Conservation (phyloP, 2,888 invertebrate genomes). For the Epirrhoe alternata region DNA sequence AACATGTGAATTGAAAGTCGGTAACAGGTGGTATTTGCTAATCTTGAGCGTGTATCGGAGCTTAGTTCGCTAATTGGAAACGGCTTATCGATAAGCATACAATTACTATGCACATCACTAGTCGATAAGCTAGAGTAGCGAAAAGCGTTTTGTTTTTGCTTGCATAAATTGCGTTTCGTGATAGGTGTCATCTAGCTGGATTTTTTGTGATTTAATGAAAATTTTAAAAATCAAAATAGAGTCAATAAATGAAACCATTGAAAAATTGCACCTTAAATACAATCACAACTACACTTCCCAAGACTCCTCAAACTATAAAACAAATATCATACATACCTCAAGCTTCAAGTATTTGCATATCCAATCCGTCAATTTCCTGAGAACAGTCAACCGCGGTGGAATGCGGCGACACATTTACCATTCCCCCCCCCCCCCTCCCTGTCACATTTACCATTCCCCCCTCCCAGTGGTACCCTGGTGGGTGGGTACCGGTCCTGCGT, state of each 20-base stretch:
- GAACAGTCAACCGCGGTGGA: conserved; percentile 71
- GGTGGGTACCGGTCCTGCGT: conserved; percentile 73
- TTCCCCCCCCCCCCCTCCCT: conserved; percentile 8
- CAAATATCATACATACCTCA: background rate
- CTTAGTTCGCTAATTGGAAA: conserved; percentile 22
- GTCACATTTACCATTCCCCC: conserved; percentile 1
- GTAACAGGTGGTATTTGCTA: conserved; percentile 55
- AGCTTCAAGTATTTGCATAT: conserved; percentile 23
- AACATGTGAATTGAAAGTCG: conserved; percentile 48
- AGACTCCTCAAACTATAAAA: background rate
- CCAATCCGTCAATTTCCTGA: conserved; percentile 51
- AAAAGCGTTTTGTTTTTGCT: background rate
- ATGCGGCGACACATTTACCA: conserved; percentile 77
- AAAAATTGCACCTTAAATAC: too few relatives aligned
- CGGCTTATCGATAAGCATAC: conserved; percentile 2
- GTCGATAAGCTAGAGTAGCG: background rate
- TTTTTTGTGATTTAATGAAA: too few relatives aligned
- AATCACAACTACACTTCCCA: too few relatives aligned
- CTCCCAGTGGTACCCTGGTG: conserved; percentile 49
- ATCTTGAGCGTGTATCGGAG: conserved; percentile 39
- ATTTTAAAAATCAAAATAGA: too few relatives aligned
- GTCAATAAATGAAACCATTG: background rate
- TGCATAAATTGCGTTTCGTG: background rate
- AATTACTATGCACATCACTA: conserved; percentile 1
- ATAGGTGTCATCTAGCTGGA: too few relatives aligned